Evolutionary conservation across 2,113 vertebrate genomes (phyloP).

Genomic region (Tragelaphus buxtoni): DNA sequence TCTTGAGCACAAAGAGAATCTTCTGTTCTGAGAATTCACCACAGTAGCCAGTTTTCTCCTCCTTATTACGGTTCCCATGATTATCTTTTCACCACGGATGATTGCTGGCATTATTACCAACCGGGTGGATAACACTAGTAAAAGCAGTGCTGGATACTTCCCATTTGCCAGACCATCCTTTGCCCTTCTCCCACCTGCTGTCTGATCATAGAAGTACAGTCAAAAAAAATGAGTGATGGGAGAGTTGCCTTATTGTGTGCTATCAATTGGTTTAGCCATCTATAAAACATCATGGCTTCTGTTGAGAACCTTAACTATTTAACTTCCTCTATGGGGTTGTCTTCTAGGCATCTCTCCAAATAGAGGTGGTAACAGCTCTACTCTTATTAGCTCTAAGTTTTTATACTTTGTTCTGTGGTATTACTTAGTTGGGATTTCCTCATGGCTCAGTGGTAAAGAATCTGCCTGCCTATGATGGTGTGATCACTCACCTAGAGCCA

Average conservation of each 20-base stretch:
- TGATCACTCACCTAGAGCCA: no score
- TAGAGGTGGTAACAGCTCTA: not conserved
- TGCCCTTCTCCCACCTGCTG: not conserved
- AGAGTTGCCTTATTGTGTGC: not conserved
- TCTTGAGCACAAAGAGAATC: not conserved
- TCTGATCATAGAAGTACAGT: not conserved
- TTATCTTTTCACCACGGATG: not conserved
- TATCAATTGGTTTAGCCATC: not conserved
- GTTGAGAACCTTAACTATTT: not conserved
- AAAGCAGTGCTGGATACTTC: not conserved
- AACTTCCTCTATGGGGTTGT: not conserved
- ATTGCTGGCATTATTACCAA: not conserved
- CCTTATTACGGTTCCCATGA: accelerated
- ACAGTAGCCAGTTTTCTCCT: not conserved
- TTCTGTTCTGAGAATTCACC: not conserved
- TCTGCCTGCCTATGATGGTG: not conserved
- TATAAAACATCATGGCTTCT: not conserved
- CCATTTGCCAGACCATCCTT: not conserved
- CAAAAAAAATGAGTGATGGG: not conserved
- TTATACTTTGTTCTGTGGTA: not conserved
- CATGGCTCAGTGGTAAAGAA: not conserved
- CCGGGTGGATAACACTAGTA: not conserved
- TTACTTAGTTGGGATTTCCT: not conserved
- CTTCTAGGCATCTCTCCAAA: not conserved
- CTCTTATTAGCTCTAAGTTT: not conserved